These are phyloP conservation scores for Pachliopta kotzebuea DNA, from an alignment of 2,888 invertebrate species.

Conservation along the genomic window DNA sequence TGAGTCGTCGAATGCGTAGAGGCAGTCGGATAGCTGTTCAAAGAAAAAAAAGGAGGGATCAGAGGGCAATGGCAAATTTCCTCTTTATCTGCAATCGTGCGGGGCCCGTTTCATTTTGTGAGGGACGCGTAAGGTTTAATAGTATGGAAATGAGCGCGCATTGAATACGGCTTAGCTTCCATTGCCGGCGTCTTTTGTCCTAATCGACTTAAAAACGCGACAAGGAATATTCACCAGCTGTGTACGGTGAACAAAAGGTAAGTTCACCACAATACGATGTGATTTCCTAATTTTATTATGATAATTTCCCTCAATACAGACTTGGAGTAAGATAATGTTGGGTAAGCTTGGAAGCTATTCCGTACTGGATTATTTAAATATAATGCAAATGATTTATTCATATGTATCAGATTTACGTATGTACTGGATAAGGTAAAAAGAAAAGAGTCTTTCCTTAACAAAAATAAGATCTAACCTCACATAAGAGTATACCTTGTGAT, in stretches of 20 bases:
- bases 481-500: too few relatives aligned
- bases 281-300: not conserved
- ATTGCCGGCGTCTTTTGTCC: slow-evolving; percentile 48
- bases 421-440: too few relatives aligned
- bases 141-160: slow-evolving; percentile 43
- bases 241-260: not conserved
- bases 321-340: too few relatives aligned
- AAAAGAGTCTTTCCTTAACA: too few relatives aligned
- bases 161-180: slow-evolving; percentile 44
- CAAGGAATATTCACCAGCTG: slow-evolving; percentile 40
- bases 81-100: slow-evolving; percentile 35
- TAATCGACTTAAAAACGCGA: slow-evolving; percentile 57
- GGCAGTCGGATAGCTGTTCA: slow-evolving; percentile 5
- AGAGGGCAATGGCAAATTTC: slow-evolving; percentile 34
- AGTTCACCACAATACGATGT: not conserved
- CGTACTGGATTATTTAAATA: too few relatives aligned
- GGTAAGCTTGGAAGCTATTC: too few relatives aligned
- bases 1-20: slow-evolving; percentile 15
- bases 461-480: too few relatives aligned
- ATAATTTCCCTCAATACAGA: not conserved
- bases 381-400: too few relatives aligned
- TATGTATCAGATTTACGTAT: too few relatives aligned
- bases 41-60: slow-evolving; percentile 31
- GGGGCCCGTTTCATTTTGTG: slow-evolving; percentile 33
- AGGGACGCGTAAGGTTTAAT: slow-evolving; percentile 37